Conservation (phyloP, 92 coral and sea anemone species). For the Montipora capitata region DNA sequence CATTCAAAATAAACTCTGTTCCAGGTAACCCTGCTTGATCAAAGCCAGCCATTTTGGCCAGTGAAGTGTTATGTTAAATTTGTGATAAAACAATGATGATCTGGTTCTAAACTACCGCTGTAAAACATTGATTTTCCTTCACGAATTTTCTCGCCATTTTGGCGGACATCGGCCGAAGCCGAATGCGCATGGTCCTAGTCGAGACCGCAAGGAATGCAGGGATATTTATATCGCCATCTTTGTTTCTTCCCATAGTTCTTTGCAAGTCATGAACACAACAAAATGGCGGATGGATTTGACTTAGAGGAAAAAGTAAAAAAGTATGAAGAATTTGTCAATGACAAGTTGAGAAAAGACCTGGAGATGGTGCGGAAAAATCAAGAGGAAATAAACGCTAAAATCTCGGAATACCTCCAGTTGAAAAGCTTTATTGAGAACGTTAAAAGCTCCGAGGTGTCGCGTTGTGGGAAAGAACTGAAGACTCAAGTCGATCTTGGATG, state of each 20-base stretch:
- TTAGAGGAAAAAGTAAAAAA: constrained; percentile 82
- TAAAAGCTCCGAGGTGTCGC: constrained; percentile 59
- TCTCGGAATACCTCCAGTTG: constrained; percentile 87
- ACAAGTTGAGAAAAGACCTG: constrained; percentile 87
- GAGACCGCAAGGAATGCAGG: constrained; percentile 87
- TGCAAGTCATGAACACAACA: constrained; percentile 16
- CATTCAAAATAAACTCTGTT: constrained; percentile 85
- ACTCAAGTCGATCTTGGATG: constrained; percentile 96
- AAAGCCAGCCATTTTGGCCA: constrained; percentile 94
- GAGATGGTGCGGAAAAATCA: constrained; percentile 83
- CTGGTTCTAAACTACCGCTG: background rate
- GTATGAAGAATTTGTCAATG: constrained; percentile 93
- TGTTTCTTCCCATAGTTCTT: constrained; percentile 30
- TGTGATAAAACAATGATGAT: background rate
- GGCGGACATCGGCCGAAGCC: constrained; percentile 99
- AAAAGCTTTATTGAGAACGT: constrained; percentile 84
- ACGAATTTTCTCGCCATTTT: constrained; percentile 85
- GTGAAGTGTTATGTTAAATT: constrained; percentile 44
- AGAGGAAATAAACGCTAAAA: constrained; percentile 82
- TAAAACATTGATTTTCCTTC: constrained; percentile 49
- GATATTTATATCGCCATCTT: constrained; percentile 95
- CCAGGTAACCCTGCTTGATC: constrained; percentile 99
- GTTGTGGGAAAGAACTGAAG: constrained; percentile 80
- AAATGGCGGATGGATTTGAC: constrained; percentile 86
- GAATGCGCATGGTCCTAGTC: constrained; percentile 97